phyloP scores from a whole-genome alignment of 2,113 vertebrate species.

The Myiozetetes cayanensis region DNA sequence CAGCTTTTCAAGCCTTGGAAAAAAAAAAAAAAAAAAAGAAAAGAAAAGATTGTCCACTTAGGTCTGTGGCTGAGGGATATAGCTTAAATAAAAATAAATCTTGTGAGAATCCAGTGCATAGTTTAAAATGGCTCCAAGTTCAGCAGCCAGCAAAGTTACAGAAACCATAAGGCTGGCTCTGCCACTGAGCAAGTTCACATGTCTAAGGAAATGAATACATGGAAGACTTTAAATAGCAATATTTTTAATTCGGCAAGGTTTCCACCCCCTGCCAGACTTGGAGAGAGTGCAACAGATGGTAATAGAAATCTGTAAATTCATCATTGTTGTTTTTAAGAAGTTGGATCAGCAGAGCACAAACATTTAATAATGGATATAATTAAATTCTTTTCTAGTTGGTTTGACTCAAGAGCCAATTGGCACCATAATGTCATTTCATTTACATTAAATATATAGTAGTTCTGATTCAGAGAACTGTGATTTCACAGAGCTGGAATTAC shows the following conservation, averaged over 20 bases:
- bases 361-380: conserved; percentile 68
- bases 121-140: conserved; percentile 10
- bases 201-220: conserved; percentile 45
- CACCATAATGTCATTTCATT: conserved; percentile 41
- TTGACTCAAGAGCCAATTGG: conserved; percentile 57
- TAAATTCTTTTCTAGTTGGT: conserved; percentile 50
- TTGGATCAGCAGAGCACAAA: conserved; percentile 34
- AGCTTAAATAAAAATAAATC: background rate
- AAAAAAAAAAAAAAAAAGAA: background rate
- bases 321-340: conserved; percentile 53
- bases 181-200: background rate
- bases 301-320: conserved; percentile 50
- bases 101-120: background rate
- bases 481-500: conserved; percentile 23
- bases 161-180: conserved; percentile 6
- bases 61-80: background rate
- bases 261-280: conserved; percentile 57
- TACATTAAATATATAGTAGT: conserved; percentile 38
- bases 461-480: background rate
- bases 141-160: conserved; percentile 38
- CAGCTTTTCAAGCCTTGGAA: background rate
- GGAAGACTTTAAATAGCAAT: conserved; percentile 42
- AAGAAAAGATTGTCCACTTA: background rate
- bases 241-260: conserved; percentile 42
- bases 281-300: conserved; percentile 38